Conservation (phyloP, 2,888 invertebrate species). For the Synanthedon vespiformis region DNA sequence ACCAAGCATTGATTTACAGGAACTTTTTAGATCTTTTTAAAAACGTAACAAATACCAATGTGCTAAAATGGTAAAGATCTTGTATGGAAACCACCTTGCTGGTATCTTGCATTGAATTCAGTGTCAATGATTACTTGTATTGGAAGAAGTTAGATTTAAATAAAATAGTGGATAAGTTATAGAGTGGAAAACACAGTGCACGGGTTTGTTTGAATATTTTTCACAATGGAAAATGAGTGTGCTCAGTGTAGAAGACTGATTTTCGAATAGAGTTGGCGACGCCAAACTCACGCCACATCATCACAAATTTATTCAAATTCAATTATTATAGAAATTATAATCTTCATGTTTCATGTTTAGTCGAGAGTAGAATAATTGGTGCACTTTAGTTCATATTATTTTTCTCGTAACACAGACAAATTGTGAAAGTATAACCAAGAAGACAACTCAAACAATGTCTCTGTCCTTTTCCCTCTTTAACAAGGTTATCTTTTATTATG, state of each 20-base stretch:
- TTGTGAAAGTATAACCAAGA: too few species aligned
- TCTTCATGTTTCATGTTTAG: slow-evolving; percentile 18
- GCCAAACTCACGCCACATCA: slow-evolving; percentile 30
- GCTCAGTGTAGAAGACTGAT: slow-evolving; percentile 66
- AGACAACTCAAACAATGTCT: too few species aligned
- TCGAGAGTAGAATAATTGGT: slow-evolving; percentile 30
- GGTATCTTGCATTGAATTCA: too few species aligned
- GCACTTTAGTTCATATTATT: slow-evolving; percentile 19
- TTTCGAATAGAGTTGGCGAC: slow-evolving; percentile 30
- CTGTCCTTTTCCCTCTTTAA: too few species aligned
- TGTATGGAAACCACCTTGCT: too few species aligned
- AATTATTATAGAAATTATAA: slow-evolving; percentile 6
- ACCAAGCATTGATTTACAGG: too few species aligned
- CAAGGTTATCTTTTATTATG: too few species aligned
- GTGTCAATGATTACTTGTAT: too few species aligned
- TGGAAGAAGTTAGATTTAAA: background rate
- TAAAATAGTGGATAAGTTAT: slow-evolving; percentile 7
- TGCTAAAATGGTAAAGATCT: too few species aligned
- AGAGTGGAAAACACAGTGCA: slow-evolving; percentile 23
- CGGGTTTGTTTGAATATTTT: slow-evolving; percentile 11
- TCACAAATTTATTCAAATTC: slow-evolving; percentile 11
- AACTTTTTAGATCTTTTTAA: background rate
- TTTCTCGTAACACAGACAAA: slow-evolving; percentile 1
- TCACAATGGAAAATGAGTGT: slow-evolving; percentile 15
- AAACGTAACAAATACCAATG: too few species aligned